Evolutionary conservation across 2,797 vertebrate genomes (phyloP).

Genomic region (Pterois miles): DNA sequence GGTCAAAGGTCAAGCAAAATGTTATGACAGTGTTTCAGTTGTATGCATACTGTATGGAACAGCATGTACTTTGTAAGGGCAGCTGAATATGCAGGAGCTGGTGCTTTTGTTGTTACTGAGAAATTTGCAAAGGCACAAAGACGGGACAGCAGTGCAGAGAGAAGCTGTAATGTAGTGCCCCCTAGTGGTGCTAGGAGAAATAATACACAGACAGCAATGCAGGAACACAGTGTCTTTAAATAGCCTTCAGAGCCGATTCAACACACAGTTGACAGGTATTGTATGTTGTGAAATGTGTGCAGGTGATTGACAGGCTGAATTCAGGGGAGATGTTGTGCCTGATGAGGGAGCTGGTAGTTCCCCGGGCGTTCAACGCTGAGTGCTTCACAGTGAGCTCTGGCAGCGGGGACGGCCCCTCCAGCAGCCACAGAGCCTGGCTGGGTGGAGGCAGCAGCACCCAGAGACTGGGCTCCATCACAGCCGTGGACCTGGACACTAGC

Average conservation of each 20-base stretch:
- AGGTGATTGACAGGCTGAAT: conserved; percentile 93
- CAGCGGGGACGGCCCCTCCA: conserved; percentile 6
- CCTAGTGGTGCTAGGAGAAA: background rate
- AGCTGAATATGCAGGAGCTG: too few species aligned
- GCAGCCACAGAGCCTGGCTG: conserved; percentile 82
- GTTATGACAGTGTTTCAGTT: too few species aligned
- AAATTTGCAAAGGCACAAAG: background rate
- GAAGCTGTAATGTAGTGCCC: background rate
- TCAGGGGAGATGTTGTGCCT: conserved; percentile 92
- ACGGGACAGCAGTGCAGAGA: background rate
- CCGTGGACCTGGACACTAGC: conserved; percentile 86
- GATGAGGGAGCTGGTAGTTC: conserved; percentile 84
- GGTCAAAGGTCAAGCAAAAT: too few species aligned
- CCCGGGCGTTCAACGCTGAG: conserved; percentile 80
- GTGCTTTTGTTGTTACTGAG: too few species aligned
- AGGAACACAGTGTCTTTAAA: background rate
- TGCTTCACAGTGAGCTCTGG: conserved; percentile 84
- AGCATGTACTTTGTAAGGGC: too few species aligned
- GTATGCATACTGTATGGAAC: too few species aligned
- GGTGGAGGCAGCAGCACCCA: conserved; percentile 89
- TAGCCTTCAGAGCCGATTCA: background rate
- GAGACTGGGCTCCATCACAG: conserved; percentile 84
- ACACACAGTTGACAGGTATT: background rate
- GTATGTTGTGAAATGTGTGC: conserved; percentile 18
- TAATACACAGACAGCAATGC: background rate